phyloP scores from a whole-genome alignment of 2,888 invertebrate species.

The Tanaodytes sp. region DNA sequence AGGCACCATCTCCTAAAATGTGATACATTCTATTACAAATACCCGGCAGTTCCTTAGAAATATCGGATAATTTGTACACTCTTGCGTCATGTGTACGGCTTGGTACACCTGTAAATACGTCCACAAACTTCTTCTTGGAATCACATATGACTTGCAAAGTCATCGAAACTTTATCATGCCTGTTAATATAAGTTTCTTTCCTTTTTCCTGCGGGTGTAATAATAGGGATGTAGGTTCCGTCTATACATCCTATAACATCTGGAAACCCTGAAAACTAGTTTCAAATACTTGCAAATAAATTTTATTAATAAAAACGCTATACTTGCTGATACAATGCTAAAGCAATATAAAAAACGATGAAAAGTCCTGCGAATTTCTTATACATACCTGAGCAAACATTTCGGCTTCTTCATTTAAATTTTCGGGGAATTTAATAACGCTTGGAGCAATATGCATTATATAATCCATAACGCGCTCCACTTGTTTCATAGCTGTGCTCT shows the following conservation, averaged over 20 bases:
- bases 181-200: constrained; percentile 1
- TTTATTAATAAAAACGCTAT: no score
- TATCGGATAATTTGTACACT: background rate
- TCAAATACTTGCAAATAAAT: no score
- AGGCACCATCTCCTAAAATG: constrained; percentile 2
- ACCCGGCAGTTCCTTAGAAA: background rate
- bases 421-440: no score
- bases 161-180: constrained; percentile 4
- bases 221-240: background rate
- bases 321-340: no score
- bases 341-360: no score
- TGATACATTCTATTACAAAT: background rate
- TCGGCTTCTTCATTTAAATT: no score
- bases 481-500: no score
- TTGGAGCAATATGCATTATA: no score
- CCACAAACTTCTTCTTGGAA: background rate
- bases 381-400: no score
- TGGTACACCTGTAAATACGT: constrained; percentile 1
- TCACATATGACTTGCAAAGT: constrained; percentile 10
- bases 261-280: no score
- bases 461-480: no score
- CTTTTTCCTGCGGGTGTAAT: background rate
- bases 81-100: constrained; percentile 1
- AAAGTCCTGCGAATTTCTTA: no score
- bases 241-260: constrained; percentile 8